Base-by-base conservation (phyloP, 2,113 vertebrate species). In the Chloropsis hardwickii region DNA sequence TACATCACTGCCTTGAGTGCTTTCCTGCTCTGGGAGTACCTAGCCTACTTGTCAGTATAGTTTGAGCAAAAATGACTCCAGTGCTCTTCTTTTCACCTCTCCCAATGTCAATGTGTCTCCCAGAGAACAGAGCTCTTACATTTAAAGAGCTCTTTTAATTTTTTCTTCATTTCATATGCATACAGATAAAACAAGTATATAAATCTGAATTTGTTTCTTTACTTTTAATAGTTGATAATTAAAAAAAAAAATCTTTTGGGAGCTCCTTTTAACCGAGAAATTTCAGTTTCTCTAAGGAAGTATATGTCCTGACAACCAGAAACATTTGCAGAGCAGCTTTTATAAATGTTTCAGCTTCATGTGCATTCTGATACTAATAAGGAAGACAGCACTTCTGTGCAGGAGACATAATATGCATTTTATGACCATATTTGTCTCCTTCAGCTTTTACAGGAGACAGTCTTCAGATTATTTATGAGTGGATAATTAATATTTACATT, bases 401-500 rank as follows among this genome's bases (percentile, higher is more conserved):
- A 72, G 16, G 14, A 58, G 13, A 69, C 17, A 11, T 47, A 60
- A 62, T 31, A 54, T 19, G 22, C 6, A 35, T 42, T 78, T 86
- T 67, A 64, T 62, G 14, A 58, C 14, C 22, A 56, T 12, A 76
- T 87, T 71, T 64, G 4, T 66, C 61, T 77, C 45, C 40, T 77
- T 86, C 25, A 64, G 6, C 17, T 88, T 90, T 81, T 72, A 71
- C 27, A 58, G 20, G 19, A 81, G 35, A 76, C 7, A 53, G 40
- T 66, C 8, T 83, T 81, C 40, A 72, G 29, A 35, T 82, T 67
- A 79, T 80, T 90, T 92, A 17, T 74, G 12, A 74, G 23, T 56
- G 11, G 29, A 51, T 80, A 82, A 72, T 90, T 76, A 92, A 82
- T 96, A 92, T 92, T 86, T 94, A 39, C 27, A 53, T 86, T 72